Evolutionary conservation across 1,140 invertebrate species (phyloP).

Genomic region (Philopotamus ludificatus): DNA sequence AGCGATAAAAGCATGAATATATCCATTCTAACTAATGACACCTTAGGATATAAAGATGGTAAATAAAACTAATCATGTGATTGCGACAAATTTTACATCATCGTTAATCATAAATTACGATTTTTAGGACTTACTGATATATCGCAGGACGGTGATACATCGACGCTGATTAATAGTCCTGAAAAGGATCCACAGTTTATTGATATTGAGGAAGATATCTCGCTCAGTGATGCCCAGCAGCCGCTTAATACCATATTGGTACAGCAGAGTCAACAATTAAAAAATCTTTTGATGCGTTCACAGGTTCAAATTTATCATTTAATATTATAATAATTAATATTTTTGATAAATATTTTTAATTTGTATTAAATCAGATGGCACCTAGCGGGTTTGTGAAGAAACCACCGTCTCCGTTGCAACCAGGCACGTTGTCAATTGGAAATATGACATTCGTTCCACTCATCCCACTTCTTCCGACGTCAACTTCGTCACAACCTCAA

Average conservation of each 20-base stretch:
- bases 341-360: too few species aligned
- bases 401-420: constrained; percentile 25
- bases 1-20: constrained; percentile 8
- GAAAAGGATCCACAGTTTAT: background rate
- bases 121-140: constrained; percentile 46
- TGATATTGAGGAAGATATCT: constrained; percentile 24
- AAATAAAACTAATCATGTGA: background rate
- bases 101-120: constrained; percentile 22
- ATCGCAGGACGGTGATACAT: constrained; percentile 43
- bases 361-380: too few species aligned
- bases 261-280: constrained; percentile 55
- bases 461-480: constrained; percentile 18
- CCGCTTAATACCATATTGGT: constrained; percentile 52
- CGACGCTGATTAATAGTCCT: background rate
- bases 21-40: background rate
- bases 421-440: background rate
- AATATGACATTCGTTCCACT: constrained; percentile 10
- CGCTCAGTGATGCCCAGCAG: constrained; percentile 11
- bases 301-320: constrained; percentile 46
- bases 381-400: constrained; percentile 24
- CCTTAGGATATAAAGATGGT: constrained; percentile 26
- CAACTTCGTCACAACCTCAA: constrained; percentile 19
- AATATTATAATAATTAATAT: too few species aligned
- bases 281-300: constrained; percentile 51
- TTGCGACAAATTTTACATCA: background rate